phyloP scores from a whole-genome alignment of 2,797 vertebrate species.

The Coilia nasus region DNA sequence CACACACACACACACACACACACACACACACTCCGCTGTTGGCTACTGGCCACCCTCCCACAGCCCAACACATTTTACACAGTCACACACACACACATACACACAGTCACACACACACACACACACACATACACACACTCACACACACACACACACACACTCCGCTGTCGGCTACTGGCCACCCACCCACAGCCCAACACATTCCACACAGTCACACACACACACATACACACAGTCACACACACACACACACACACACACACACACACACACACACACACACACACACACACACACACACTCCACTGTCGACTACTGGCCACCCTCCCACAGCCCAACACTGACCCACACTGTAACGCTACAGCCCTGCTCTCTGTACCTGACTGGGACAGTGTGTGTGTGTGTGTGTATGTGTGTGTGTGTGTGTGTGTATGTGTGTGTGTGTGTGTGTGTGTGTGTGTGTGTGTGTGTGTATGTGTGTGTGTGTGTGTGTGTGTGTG shows the following conservation, averaged over 20 bases:
- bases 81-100: background rate
- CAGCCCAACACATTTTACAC: no score
- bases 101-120: no score
- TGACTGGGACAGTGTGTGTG: background rate
- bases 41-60: no score
- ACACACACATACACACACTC: no score
- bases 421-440: background rate
- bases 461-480: background rate
- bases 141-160: no score
- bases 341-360: no score
- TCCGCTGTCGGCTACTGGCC: no score
- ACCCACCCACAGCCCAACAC: no score
- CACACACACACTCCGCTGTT: background rate
- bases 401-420: background rate
- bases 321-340: no score
- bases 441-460: background rate
- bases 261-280: background rate
- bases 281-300: background rate
- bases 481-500: background rate
- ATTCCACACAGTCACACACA: background rate
- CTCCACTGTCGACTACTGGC: conserved; percentile 53
- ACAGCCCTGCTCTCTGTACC: background rate
- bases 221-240: background rate
- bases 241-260: conserved; percentile 56
- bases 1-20: background rate